Percentiles rank a stretch among this genome's conserved stretches.
Conservation (phyloP, 2,888 invertebrate species). For the Tetragnatha montana region DNA sequence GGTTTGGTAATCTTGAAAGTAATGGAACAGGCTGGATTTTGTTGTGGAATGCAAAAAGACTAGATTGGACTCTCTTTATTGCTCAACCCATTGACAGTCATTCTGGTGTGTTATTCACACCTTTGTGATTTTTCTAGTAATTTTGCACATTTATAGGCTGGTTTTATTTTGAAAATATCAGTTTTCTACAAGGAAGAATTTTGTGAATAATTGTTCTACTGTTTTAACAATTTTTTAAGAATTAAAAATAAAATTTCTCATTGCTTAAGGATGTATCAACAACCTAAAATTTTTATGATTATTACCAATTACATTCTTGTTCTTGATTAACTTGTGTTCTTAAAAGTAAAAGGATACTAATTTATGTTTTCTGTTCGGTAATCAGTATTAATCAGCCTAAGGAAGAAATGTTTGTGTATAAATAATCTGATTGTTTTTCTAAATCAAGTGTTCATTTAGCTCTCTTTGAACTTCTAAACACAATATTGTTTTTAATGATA, state of each 20-base stretch:
- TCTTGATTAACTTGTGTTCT: too few species aligned
- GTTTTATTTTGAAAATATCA: background rate
- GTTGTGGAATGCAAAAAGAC: conserved; percentile 66
- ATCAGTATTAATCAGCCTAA: too few species aligned
- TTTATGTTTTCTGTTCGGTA: too few species aligned
- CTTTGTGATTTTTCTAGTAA: background rate
- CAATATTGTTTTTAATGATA: too few species aligned
- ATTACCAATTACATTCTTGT: too few species aligned
- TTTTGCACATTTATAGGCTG: background rate
- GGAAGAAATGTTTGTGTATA: too few species aligned
- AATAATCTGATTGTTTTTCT: too few species aligned
- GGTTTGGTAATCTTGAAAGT: conserved; percentile 70
- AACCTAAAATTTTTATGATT: too few species aligned
- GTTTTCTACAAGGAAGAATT: background rate
- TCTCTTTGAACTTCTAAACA: too few species aligned
- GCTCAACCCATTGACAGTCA: conserved; percentile 67
- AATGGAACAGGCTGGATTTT: conserved; percentile 71
- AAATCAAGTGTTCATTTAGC: too few species aligned
- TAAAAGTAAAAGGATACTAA: too few species aligned
- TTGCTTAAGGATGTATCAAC: too few species aligned
- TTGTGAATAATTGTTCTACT: background rate
- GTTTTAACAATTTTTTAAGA: background rate
- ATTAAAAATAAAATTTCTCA: background rate
- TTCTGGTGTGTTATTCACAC: conserved; percentile 31
- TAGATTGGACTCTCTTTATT: conserved; percentile 69